These are phyloP conservation scores for Callospermophilus lateralis DNA, from an alignment of 2,113 vertebrate genomes.

Conservation along the genomic window DNA sequence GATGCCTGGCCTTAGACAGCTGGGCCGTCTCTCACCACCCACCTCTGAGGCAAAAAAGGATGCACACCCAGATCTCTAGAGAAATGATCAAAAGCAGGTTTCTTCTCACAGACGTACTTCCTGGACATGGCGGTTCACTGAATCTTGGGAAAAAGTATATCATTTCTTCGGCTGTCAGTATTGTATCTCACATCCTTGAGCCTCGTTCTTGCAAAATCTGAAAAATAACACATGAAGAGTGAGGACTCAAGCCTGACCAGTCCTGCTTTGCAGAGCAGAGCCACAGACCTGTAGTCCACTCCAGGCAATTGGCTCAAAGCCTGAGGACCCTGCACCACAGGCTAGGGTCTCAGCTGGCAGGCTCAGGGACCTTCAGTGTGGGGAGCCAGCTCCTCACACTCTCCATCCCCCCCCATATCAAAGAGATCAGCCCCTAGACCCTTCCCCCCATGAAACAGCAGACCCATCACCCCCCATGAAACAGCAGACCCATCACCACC, in stretches of 20 bases:
- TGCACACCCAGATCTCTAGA: conserved; percentile 85
- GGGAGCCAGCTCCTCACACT: too few relatives aligned
- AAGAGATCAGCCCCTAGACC: neutral
- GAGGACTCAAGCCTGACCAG: neutral
- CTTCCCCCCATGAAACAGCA: neutral
- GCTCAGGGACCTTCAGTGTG: neutral
- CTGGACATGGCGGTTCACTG: conserved; percentile 89
- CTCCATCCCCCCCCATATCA: neutral
- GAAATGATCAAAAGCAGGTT: conserved; percentile 87
- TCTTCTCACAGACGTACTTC: conserved; percentile 88
- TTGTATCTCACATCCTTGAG: conserved; percentile 95
- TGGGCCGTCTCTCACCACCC: conserved; percentile 78
- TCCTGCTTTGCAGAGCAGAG: neutral
- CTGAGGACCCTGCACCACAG: too few relatives aligned
- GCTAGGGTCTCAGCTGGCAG: neutral
- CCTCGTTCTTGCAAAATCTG: conserved; percentile 99
- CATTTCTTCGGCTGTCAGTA: conserved; percentile 83
- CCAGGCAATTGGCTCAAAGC: neutral
- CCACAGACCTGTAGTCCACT: neutral
- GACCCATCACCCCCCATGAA: too few relatives aligned
- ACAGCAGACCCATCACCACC: neutral
- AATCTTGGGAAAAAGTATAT: conserved; percentile 86
- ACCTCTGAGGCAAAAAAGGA: conserved; percentile 85
- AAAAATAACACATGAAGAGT: conserved; percentile 69
- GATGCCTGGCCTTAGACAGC: conserved; percentile 70